Evolutionary conservation across 2,888 invertebrate species (phyloP).

Genomic region (Blastobasis adustella): DNA sequence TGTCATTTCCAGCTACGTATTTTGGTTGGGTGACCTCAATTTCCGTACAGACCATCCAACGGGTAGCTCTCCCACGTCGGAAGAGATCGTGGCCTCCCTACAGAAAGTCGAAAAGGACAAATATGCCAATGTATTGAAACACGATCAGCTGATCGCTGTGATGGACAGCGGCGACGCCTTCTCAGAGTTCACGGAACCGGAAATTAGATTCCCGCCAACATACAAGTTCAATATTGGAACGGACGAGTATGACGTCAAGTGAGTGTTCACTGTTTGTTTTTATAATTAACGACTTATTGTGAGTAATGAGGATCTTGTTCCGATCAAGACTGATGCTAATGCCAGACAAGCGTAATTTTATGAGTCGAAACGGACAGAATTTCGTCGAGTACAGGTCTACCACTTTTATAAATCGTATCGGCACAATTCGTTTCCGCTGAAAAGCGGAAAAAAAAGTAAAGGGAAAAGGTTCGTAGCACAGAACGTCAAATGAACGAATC

Average conservation of each 20-base stretch:
- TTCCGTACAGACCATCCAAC: conserved; percentile 84
- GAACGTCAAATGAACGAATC: too few species aligned
- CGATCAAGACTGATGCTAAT: too few species aligned
- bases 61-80: conserved; percentile 74
- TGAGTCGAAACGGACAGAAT: too few species aligned
- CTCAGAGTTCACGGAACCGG: conserved; percentile 83
- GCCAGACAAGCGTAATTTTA: too few species aligned
- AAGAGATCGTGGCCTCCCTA: conserved; percentile 79
- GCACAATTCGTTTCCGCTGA: too few species aligned
- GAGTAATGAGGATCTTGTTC: too few species aligned
- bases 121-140: conserved; percentile 77
- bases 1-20: conserved; percentile 80
- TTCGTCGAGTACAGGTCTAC: too few species aligned
- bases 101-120: conserved; percentile 79
- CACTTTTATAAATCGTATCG: too few species aligned
- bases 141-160: conserved; percentile 85
- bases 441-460: too few species aligned
- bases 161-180: conserved; percentile 87
- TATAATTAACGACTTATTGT: background rate
- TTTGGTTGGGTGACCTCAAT: conserved; percentile 94
- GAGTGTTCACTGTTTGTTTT: conserved; percentile 32
- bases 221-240: conserved; percentile 88
- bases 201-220: conserved; percentile 88
- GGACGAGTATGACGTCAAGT: conserved; percentile 87
- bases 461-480: too few species aligned